Evolutionary conservation across 2,888 invertebrate species (phyloP).

Genomic region (Ephialtes manifestator): DNA sequence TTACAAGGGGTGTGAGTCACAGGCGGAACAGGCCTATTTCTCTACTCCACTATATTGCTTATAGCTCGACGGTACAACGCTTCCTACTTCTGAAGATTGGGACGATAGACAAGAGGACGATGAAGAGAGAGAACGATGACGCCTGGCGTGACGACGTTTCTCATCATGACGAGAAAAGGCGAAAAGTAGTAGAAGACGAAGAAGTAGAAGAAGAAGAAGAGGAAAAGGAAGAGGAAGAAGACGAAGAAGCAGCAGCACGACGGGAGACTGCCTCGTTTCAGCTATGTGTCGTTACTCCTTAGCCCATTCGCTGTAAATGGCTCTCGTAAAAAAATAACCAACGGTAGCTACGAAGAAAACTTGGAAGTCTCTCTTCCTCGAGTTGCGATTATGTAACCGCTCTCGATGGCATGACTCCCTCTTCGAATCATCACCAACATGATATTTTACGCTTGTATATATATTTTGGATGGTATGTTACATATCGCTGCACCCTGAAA

Average conservation of each 20-base stretch:
- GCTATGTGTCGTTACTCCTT: slow-evolving; percentile 14
- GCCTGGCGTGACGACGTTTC: slow-evolving; percentile 5
- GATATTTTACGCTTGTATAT: slow-evolving; percentile 21
- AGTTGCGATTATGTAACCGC: slow-evolving; percentile 56
- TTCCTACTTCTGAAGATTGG: slow-evolving; percentile 44
- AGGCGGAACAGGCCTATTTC: slow-evolving; percentile 14
- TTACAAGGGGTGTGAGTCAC: slow-evolving; percentile 37
- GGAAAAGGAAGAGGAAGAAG: neutral
- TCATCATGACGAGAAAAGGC: neutral
- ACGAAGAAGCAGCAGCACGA: slow-evolving; percentile 9
- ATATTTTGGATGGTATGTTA: slow-evolving; percentile 21
- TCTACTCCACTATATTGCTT: slow-evolving; percentile 10
- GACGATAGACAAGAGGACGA: slow-evolving; percentile 23
- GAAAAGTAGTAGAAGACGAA: neutral
- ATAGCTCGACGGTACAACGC: slow-evolving; percentile 30
- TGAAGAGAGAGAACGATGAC: slow-evolving; percentile 10
- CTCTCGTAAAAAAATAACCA: slow-evolving; percentile 50
- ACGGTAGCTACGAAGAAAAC: slow-evolving; percentile 7
- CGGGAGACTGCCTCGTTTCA: neutral
- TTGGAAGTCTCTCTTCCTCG: neutral
- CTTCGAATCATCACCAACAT: slow-evolving; percentile 50
- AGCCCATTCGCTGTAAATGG: slow-evolving; percentile 32
- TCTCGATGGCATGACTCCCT: slow-evolving; percentile 22
- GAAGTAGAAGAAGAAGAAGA: neutral
- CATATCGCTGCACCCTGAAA: neutral